A percentile compares a stretch with the other conserved stretches of the same genome.
Evolutionary conservation across 2,888 invertebrate species (phyloP).

Genomic region (Cyaniris semiargus): DNA sequence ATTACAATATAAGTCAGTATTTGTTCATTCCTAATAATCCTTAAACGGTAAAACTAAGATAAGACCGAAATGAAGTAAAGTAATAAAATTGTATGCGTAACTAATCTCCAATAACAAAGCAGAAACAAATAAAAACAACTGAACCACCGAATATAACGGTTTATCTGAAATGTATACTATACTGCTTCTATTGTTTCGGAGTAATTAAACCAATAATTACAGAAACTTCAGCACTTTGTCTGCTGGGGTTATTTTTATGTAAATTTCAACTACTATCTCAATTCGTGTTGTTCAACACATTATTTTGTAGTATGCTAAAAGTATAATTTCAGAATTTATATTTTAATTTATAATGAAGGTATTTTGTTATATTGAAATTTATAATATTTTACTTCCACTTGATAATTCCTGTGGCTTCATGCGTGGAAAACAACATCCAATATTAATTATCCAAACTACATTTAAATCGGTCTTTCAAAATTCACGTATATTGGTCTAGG

Average conservation of each 20-base stretch:
- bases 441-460: not conserved
- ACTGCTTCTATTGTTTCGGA: constrained; percentile 31
- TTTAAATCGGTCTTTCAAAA: not conserved
- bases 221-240: constrained; percentile 32
- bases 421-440: no score
- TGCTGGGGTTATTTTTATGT: constrained; percentile 26
- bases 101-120: constrained; percentile 28
- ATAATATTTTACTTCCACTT: no score
- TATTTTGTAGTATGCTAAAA: not conserved
- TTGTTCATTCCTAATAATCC: not conserved
- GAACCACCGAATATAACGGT: constrained; percentile 32
- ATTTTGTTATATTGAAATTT: no score
- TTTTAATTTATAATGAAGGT: no score
- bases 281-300: not conserved
- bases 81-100: constrained; percentile 30
- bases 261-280: not conserved
- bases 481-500: no score
- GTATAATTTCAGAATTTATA: not conserved
- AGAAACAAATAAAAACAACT: constrained; percentile 34
- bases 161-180: constrained; percentile 34
- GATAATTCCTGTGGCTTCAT: no score
- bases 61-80: constrained; percentile 21
- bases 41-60: not conserved
- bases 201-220: constrained; percentile 35
- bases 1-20: no score